Evolutionary conservation across 2,888 invertebrate species (phyloP).

Genomic region (Acanthosepion pharaonis): DNA sequence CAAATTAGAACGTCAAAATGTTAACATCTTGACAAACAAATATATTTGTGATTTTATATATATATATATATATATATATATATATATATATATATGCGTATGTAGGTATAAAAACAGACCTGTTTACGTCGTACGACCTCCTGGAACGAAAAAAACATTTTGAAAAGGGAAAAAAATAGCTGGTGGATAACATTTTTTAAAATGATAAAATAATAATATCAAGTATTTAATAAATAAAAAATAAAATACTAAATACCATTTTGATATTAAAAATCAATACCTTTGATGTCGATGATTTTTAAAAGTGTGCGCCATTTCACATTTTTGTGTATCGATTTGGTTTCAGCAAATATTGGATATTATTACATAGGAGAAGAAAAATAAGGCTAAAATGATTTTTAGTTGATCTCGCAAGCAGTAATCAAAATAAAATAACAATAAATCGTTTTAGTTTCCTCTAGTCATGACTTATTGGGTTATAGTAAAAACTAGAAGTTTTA

Average conservation of each 20-base stretch:
- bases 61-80: not conserved
- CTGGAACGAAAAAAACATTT: not conserved
- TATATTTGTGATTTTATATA: not conserved
- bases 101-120: not conserved
- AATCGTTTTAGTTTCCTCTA: not conserved
- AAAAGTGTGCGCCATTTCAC: not conserved
- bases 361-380: not conserved
- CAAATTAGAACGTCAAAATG: not conserved
- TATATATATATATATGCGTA: not conserved
- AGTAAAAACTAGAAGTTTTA: too few relatives aligned
- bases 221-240: not conserved
- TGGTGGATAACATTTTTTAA: not conserved
- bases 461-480: not conserved
- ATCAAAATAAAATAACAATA: too few relatives aligned
- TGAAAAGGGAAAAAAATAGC: not conserved
- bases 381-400: not conserved
- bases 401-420: not conserved
- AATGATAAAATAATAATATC: not conserved
- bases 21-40: not conserved
- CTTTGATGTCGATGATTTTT: too few relatives aligned
- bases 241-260: not conserved
- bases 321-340: not conserved
- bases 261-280: not conserved
- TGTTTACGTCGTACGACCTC: not conserved
- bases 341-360: conserved; percentile 6